Evolutionary conservation across 2,797 vertebrate species (phyloP).

Genomic region (Corythornis leucogaster): DNA sequence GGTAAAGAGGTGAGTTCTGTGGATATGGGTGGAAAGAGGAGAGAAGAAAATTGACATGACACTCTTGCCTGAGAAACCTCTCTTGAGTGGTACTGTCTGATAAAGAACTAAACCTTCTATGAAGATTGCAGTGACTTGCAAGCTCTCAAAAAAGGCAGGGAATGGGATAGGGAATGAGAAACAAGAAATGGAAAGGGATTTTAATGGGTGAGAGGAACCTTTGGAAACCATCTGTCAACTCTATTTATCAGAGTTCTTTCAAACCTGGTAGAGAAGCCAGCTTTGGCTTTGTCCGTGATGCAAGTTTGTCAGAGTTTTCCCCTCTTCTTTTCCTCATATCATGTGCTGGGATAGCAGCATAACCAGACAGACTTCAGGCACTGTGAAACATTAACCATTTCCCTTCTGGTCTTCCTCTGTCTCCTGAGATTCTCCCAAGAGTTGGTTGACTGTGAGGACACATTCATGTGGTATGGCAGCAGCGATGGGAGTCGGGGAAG

Average conservation of each 20-base stretch:
- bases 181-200: conserved; percentile 6
- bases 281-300: neutral
- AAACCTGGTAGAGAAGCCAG: neutral
- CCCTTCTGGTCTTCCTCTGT: neutral
- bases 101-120: neutral
- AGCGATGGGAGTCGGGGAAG: neutral
- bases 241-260: neutral
- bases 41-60: neutral
- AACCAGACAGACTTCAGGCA: neutral
- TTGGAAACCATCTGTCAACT: neutral
- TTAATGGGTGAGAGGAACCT: neutral
- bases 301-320: neutral
- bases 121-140: neutral
- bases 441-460: neutral
- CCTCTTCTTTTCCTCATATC: neutral
- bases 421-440: neutral
- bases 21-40: neutral
- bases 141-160: neutral
- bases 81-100: neutral
- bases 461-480: rapidly evolving
- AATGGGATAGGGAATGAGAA: neutral
- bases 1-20: neutral
- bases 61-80: neutral
- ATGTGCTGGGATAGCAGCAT: neutral
- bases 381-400: neutral